Evolutionary conservation across 2,797 vertebrate species (phyloP).

Genomic region (Macroramphosus scolopax): DNA sequence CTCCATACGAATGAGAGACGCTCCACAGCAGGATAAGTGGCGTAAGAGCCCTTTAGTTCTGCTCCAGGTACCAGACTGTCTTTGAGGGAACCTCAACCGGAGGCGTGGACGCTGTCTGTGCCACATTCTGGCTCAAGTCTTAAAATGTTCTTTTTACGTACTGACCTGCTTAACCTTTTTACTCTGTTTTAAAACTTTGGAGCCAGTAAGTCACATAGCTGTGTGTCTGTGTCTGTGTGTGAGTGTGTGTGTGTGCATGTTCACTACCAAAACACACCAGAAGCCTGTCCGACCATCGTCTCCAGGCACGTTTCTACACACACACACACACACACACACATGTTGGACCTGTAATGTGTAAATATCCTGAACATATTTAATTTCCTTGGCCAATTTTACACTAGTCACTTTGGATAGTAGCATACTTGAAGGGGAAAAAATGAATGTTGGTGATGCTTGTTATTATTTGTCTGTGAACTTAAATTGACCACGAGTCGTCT

Average conservation of each 20-base stretch:
- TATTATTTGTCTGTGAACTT: slow-evolving; percentile 59
- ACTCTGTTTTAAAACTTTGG: slow-evolving; percentile 30
- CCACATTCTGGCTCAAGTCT: slow-evolving; percentile 36
- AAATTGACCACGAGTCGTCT: slow-evolving; percentile 61
- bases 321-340: no score
- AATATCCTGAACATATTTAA: slow-evolving; percentile 56
- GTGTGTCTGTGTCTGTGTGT: slow-evolving; percentile 26
- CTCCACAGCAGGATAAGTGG: no score
- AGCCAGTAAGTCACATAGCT: slow-evolving; percentile 43
- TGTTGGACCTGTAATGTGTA: slow-evolving; percentile 67
- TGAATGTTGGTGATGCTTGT: slow-evolving; percentile 66
- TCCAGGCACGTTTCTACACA: no score
- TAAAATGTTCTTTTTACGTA: slow-evolving; percentile 30
- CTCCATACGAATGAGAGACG: no score
- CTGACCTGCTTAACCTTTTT: slow-evolving; percentile 32
- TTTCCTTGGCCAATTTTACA: slow-evolving; percentile 74
- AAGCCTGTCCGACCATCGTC: slow-evolving; percentile 9
- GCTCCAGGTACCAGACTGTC: slow-evolving; percentile 8
- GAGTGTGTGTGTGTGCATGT: neutral
- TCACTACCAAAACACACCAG: slow-evolving; percentile 15
- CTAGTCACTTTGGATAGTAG: slow-evolving; percentile 81
- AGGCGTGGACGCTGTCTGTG: slow-evolving; percentile 12
- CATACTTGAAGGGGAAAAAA: slow-evolving; percentile 77
- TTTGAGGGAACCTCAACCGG: slow-evolving; percentile 7
- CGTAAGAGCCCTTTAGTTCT: no score